Evolutionary conservation across 1,140 invertebrate species (phyloP), one percentile per base, ranked within the genome.

Genomic region (Papilio dardanus): DNA sequence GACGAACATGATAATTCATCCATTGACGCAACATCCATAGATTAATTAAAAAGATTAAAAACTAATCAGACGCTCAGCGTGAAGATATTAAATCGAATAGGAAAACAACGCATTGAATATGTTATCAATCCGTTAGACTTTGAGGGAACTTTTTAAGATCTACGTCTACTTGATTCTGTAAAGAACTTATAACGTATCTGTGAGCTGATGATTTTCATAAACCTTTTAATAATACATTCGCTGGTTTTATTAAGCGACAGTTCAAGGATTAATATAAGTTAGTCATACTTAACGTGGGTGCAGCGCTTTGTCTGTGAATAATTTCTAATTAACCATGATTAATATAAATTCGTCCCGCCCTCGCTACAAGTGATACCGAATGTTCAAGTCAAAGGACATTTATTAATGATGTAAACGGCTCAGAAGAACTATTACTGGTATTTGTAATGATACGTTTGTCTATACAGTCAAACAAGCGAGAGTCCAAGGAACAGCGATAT

Each of bases 31-130:
- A 46, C 67, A 69, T 50, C 14, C 24, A 40, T 69, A 74, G 40
- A 50, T 66, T 46, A 16, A 66, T 54, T 67, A 21, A 40, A 24
- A 35, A 30, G 62, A 74, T 80, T 77, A 78, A 46, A 77, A 73
- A 71, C 67, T 31, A 71, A 71, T 71, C 40, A 7, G 30, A 71
- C 24, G 37, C 40, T 31, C 40, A 30, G 69, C 40, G 19, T 69
- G 67, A 19, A 10, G 31, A 21, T 40, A 62, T 62, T 8, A 40
- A 21, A 69, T 24, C 24, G 35, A 42, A 40, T 7, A 69, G 33
- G n/a, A 40, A 37, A 69, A 19, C 0, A 67, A 67, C 65, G 62
- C 62, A 31, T 66, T 3, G 8, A 54, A n/a, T 7, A 46, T 19
- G 35, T 37, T n/a, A n/a, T 37, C 35, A 10, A 12, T 46, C 8